Evolutionary conservation across 2,797 vertebrate species (phyloP).

Genomic region (Halcyon badia): DNA sequence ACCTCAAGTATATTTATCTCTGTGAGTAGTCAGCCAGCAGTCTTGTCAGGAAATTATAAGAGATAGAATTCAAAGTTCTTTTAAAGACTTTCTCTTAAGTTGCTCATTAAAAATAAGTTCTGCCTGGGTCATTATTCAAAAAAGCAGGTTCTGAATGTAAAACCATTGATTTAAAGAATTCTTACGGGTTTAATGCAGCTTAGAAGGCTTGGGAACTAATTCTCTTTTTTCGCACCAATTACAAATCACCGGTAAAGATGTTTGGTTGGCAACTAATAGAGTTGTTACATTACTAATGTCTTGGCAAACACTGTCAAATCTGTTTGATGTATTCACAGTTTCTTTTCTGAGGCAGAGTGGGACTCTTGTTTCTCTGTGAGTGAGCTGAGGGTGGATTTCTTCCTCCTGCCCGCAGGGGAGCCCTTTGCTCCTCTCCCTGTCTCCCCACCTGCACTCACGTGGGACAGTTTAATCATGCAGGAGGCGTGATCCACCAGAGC

Average conservation of each 20-base stretch:
- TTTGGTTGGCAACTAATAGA: neutral
- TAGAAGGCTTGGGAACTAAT: neutral
- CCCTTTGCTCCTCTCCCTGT: neutral
- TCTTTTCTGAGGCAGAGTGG: neutral
- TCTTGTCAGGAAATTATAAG: neutral
- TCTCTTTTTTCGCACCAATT: neutral
- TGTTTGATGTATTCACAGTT: neutral
- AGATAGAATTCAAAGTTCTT: neutral
- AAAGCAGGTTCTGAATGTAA: neutral
- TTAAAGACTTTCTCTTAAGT: neutral
- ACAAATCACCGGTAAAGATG: neutral
- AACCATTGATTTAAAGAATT: neutral
- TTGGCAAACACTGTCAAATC: neutral
- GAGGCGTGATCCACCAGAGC: conserved; percentile 63
- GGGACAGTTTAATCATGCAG: conserved; percentile 41
- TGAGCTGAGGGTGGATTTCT: conserved; percentile 30
- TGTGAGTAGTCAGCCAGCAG: neutral
- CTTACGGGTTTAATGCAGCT: neutral
- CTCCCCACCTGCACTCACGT: neutral
- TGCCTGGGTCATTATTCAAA: neutral
- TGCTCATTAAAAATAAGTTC: neutral
- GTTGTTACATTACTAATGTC: neutral
- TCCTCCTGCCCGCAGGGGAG: neutral
- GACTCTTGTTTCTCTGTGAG: conserved; percentile 1
- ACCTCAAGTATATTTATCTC: neutral